These are phyloP conservation scores for Carlito syrichta DNA, from an alignment of 2,113 vertebrate species.

Conservation along the genomic window DNA sequence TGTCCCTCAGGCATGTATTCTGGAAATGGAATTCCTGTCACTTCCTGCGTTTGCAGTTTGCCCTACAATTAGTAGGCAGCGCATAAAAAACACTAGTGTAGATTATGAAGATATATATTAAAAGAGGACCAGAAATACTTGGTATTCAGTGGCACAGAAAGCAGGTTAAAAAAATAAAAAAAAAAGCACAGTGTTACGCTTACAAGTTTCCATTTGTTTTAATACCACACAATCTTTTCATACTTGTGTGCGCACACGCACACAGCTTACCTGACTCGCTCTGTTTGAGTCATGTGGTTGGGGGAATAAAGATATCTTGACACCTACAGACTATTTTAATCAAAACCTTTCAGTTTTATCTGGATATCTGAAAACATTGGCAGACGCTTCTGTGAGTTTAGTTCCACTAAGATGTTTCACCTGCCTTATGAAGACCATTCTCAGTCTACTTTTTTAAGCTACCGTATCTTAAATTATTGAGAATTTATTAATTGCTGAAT, in stretches of 20 bases:
- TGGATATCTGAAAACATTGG: slow-evolving; percentile 76
- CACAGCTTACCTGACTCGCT: slow-evolving; percentile 81
- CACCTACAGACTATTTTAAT: slow-evolving; percentile 71
- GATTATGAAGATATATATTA: slow-evolving; percentile 36
- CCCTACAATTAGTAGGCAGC: slow-evolving; percentile 60
- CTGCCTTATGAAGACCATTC: slow-evolving; percentile 95
- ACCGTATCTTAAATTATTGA: slow-evolving; percentile 98
- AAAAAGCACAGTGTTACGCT: slow-evolving; percentile 87
- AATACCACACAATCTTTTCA: slow-evolving; percentile 55
- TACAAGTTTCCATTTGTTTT: slow-evolving; percentile 78
- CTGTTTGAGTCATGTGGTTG: slow-evolving; percentile 80
- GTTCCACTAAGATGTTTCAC: slow-evolving; percentile 90
- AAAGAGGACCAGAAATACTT: slow-evolving; percentile 80
- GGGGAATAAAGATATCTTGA: slow-evolving; percentile 73
- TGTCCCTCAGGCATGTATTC: slow-evolving; percentile 31
- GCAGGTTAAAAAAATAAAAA: slow-evolving; percentile 75
- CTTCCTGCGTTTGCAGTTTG: slow-evolving; percentile 20
- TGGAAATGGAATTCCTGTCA: slow-evolving; percentile 51
- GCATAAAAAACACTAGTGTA: slow-evolving; percentile 79
- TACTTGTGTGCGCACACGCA: not conserved
- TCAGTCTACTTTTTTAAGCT: slow-evolving; percentile 91
- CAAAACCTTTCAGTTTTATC: slow-evolving; percentile 77
- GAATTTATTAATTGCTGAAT: slow-evolving; percentile 94
- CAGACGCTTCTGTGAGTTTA: slow-evolving; percentile 82
- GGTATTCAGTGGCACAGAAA: slow-evolving; percentile 83